These are phyloP conservation scores for Columbina picui DNA, from an alignment of 2,113 vertebrate species.

Conservation along the genomic window DNA sequence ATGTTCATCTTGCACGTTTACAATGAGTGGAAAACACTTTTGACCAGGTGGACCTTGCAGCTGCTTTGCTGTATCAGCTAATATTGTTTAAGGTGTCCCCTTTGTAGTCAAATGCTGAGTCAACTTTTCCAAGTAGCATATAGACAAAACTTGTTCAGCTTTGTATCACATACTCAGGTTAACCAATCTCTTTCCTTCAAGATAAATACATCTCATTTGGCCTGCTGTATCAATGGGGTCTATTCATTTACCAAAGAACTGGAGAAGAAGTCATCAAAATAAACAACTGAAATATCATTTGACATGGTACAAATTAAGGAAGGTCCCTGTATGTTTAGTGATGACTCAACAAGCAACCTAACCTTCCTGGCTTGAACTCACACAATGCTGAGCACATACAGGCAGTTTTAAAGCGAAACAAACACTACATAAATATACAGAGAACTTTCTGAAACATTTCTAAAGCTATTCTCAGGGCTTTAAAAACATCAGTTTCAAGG, in stretches of 20 bases:
- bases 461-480: not conserved
- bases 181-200: not conserved
- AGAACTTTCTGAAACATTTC: not conserved
- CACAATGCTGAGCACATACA: not conserved
- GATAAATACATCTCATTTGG: not conserved
- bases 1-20: rapidly evolving
- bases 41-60: not conserved
- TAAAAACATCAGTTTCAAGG: not conserved
- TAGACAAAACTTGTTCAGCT: not conserved
- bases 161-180: not conserved
- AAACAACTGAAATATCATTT: not conserved
- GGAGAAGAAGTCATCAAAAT: not conserved
- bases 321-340: not conserved
- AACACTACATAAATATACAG: not conserved
- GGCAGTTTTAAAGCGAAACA: not conserved
- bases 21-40: not conserved
- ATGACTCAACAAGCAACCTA: not conserved
- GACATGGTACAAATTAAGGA: not conserved
- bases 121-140: not conserved
- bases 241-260: not conserved
- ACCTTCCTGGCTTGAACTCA: not conserved
- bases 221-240: not conserved
- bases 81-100: not conserved
- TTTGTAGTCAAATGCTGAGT: not conserved
- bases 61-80: not conserved